Base-by-base conservation (phyloP, 2,797 vertebrate genomes). In the Sphenopsis melanotis region DNA sequence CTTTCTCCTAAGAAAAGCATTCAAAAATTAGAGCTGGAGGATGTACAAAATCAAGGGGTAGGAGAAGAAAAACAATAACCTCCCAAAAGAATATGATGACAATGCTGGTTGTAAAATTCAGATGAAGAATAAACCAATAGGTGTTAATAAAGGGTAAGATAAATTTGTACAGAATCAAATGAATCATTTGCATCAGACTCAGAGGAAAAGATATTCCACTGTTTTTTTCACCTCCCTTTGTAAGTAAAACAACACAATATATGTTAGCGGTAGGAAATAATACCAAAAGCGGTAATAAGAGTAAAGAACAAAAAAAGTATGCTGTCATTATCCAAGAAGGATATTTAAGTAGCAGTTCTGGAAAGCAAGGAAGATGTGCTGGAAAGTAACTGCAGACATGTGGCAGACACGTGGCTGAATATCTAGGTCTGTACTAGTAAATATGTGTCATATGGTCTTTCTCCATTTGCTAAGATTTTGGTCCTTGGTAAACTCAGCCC, bases 361-460 rank as follows among this genome's bases (percentile, higher is more conserved):
- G 30, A 79, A 71, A 42, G 46, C 10, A 42, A 46, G 41, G 32
- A 64, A 64, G 15, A 20, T 69, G 12, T 60, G 14, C 75, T 46
- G 17, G 37, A 61, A 71, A 30, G 19, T 49, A 69, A 65, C 10
- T 59, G 11, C 39, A 81, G n/a, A 42, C 7, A 11, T 22, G 4
- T 53, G 75, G 13, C 26, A 63, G 55, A 42, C 6, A 29, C 11
- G 7, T 29, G 24, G 17, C 17, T 83, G 59, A 76, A 29, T 47
- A 34, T 34, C 18, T 71, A 6, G 39, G 14, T 61, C 30, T 76
- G 11, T 41, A n/a, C 18, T 39, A 44, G 34, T 41, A 44, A 4
- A 15, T 44, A 11, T 0, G 1, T 34, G 21, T 42, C 14, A 18
- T 36, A 34, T 3, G 2, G 10, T 75, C 8, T 65, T 30, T 60